Percentiles rank a stretch among this genome's conserved stretches.
phyloP scores from a whole-genome alignment of 2,797 vertebrate genomes.

The Xiphorhynchus erythropygius region DNA sequence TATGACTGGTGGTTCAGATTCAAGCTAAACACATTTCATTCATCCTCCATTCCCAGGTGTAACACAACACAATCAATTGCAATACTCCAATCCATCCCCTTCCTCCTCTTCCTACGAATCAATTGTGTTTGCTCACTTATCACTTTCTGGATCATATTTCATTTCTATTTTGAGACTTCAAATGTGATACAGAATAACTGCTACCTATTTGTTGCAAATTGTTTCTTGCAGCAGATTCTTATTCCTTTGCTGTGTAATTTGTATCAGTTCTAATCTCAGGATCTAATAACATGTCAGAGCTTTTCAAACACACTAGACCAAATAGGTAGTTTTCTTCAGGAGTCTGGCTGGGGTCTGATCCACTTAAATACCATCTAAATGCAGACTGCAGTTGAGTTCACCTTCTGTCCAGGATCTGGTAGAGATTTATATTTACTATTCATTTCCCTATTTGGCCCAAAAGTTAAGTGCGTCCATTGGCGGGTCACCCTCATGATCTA shows the following conservation, averaged over 20 bases:
- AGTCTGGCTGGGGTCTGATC: background rate
- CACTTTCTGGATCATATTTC: conserved; percentile 52
- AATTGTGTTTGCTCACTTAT: conserved; percentile 60
- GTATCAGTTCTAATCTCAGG: conserved; percentile 22
- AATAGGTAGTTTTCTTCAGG: background rate
- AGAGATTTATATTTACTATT: background rate
- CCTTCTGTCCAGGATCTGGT: background rate
- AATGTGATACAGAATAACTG: conserved; percentile 21
- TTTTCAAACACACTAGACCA: background rate
- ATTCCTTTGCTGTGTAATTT: conserved; percentile 10
- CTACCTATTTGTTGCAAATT: conserved; percentile 47
- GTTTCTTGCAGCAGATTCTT: conserved; percentile 26
- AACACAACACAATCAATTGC: conserved; percentile 42
- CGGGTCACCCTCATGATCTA: background rate
- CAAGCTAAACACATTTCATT: conserved; percentile 49
- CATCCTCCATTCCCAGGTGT: background rate
- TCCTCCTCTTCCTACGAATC: background rate
- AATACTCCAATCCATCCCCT: conserved; percentile 24
- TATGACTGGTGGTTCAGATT: background rate
- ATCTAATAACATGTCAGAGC: background rate
- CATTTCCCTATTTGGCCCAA: background rate
- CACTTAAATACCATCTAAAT: background rate
- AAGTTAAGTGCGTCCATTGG: background rate
- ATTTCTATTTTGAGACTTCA: conserved; percentile 44
- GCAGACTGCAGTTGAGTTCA: background rate